A percentile compares a stretch with the other conserved stretches of the same genome.
These are phyloP conservation scores for Ctenosaura bakeri DNA, from an alignment of 2,797 vertebrate genomes.

Conservation along the genomic window DNA sequence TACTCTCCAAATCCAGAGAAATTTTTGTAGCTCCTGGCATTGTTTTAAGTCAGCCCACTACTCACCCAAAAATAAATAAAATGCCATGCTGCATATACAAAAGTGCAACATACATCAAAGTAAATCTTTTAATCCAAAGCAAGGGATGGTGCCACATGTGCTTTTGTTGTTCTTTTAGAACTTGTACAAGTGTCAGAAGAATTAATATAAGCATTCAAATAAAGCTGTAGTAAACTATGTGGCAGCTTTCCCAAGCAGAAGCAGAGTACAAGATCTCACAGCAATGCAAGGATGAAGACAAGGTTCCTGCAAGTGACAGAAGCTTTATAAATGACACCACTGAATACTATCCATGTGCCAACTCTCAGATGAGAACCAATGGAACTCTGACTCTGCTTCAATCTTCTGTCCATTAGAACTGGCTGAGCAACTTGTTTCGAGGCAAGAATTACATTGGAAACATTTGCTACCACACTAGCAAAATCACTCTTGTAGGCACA, in stretches of 20 bases:
- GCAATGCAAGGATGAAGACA: background rate
- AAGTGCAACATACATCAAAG: background rate
- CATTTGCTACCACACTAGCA: background rate
- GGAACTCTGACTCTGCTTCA: background rate
- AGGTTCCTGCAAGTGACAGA: background rate
- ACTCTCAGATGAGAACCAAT: background rate
- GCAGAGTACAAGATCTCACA: no score
- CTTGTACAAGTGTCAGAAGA: no score
- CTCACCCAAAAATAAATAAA: background rate
- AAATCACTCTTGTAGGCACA: background rate
- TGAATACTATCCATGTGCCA: background rate
- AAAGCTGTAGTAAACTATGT: no score
- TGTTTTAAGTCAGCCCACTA: background rate
- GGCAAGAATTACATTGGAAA: background rate
- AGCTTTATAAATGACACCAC: background rate
- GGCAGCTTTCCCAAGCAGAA: no score
- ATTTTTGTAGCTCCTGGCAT: background rate
- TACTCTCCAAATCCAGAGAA: background rate
- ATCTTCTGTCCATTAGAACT: background rate
- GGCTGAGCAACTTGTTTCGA: background rate
- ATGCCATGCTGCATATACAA: background rate
- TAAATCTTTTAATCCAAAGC: background rate
- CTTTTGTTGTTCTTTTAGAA: no score
- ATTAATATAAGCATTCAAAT: no score
- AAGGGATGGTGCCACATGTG: no score